Evolutionary conservation across 2,113 vertebrate genomes (phyloP), one percentile per base, ranked within the genome.

Genomic region (Salvelinus alpinus): DNA sequence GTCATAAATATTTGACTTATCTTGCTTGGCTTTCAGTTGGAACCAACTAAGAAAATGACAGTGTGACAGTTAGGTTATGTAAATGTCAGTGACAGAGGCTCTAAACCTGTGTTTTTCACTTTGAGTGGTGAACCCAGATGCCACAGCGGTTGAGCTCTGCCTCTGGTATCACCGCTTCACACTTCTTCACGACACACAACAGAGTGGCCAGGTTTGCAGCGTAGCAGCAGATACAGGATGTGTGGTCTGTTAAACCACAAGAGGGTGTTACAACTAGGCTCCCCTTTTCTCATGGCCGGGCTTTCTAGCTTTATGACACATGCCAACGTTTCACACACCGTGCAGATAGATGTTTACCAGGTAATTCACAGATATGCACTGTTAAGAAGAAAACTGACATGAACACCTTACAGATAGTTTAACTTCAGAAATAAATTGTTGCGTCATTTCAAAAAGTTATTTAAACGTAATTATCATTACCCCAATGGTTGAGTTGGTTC

Each of bases 81-180:
- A 44, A 44, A 44, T 44, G 38, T 44, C 38, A 44, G 38, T 44
- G 38, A 11, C 38, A 25, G 64, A 22, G 8, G 51, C 16, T 69
- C 64, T 67, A 90, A 93, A 91, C 84, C 89, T 87, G 84, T 90
- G 89, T 90, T 89, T 91, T 89, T 92, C 88, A 91, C 88, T 92
- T 87, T 86, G 82, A 87, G 74, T 69, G 78, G 80, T 91, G 75
- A 82, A 72, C 81, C 80, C 81, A 78, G 86, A 84, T 79, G 80
- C 80, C 78, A 71, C 69, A 14, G 27, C 75, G 47, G 62, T 76
- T 60, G 71, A 54, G 16, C 16, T 54, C 16, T 54, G 3, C 51
- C 51, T 72, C 59, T 77, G 69, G 69, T 66, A 31, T 75, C 62
- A 60, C 9, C 44, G 75, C 25, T 84, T 90, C 78, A 85, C 84